These are phyloP conservation scores for Sitta carolinensis DNA, from an alignment of 2,797 vertebrate species.

Conservation along the genomic window DNA sequence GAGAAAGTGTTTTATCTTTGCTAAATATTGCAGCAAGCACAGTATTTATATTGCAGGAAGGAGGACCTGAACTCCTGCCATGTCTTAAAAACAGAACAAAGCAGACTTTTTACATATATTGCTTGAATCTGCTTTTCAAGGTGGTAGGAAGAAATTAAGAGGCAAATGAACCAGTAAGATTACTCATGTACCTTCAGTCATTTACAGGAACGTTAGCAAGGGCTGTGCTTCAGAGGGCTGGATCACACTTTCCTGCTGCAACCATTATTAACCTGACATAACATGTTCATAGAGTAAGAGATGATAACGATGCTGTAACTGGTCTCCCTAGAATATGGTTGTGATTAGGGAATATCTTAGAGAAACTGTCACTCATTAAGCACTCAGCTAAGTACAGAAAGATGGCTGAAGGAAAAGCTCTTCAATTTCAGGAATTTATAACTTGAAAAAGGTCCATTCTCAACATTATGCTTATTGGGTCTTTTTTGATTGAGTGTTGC, in stretches of 20 bases:
- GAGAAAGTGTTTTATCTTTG: background rate
- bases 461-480: background rate
- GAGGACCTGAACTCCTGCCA: background rate
- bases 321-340: background rate
- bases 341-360: background rate
- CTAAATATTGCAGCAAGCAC: background rate
- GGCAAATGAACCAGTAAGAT: background rate
- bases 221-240: background rate
- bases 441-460: background rate
- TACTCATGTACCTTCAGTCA: constrained; percentile 2
- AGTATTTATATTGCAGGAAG: background rate
- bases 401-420: background rate
- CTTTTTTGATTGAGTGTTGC: background rate
- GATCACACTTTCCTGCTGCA: background rate
- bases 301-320: background rate
- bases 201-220: constrained; percentile 19
- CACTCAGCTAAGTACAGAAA: background rate
- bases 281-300: background rate
- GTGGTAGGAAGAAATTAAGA: background rate
- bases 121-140: background rate
- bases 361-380: constrained; percentile 14
- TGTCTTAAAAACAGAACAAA: background rate
- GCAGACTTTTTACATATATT: background rate
- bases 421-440: background rate
- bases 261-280: constrained; percentile 31